Evolutionary conservation across 2,888 invertebrate species (phyloP), one percentile per base, ranked within the genome.

Genomic region (Neria commutata): DNA sequence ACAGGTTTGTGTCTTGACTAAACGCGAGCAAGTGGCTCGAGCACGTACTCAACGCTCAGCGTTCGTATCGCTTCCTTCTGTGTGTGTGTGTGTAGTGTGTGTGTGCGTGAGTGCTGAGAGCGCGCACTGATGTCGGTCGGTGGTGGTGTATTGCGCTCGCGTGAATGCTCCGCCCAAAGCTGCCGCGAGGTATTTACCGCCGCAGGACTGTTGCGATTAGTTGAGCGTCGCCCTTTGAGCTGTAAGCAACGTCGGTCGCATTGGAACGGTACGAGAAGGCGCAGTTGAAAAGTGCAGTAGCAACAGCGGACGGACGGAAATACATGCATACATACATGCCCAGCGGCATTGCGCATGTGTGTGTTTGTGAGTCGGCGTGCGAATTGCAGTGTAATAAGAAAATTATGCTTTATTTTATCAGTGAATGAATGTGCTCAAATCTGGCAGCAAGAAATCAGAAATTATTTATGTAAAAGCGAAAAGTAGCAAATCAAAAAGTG

Each of bases 111-210:
- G 6, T 37, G 29, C 29, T 37, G n/a, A n/a, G n/a, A n/a, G n/a
- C n/a, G n/a, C n/a, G n/a, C n/a, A n/a, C n/a, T n/a, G n/a, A n/a
- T n/a, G n/a, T n/a, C n/a, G n/a, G n/a, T n/a, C n/a, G n/a, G n/a
- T n/a, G n/a, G n/a, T n/a, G n/a, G n/a, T n/a, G 37, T 47, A 21
- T n/a, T 26, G 29, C 49, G 49, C 49, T 49, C 29, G 29, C 49
- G 33, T 29, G 33, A 49, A 37, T 23, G 40, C 40, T 51, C 29
- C 53, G 29, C 16, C 56, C 37, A 37, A 40, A 37, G 58, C 61
- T 66, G 80, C 80, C 76, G 73, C 72, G 71, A 78, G 80, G 76
- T 71, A 72, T 68, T 64, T 69, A 77, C 68, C 67, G 75, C 80
- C 77, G 75, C 74, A 77, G 76, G 77, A 75, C 69, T 67, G 72